phyloP scores from a whole-genome alignment of 1,140 invertebrate genomes.

The Fopius arisanus region DNA sequence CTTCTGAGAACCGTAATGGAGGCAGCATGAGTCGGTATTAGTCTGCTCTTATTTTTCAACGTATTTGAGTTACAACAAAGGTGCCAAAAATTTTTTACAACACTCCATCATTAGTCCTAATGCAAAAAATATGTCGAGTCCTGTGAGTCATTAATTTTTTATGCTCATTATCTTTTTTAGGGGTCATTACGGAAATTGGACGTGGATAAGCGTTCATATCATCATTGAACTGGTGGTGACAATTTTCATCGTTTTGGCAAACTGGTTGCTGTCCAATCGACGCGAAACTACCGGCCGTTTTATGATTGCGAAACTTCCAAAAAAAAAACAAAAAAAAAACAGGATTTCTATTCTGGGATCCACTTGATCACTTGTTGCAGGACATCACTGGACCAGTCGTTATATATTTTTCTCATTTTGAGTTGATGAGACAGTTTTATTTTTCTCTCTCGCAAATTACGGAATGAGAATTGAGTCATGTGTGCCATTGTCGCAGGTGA shows the following conservation, averaged over 20 bases:
- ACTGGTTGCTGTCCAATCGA: neutral
- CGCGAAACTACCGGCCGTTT: slow-evolving; percentile 8
- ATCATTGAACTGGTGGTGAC: neutral
- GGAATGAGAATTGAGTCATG: neutral
- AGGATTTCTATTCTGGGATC: slow-evolving; percentile 33
- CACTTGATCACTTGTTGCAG: neutral
- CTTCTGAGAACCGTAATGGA: slow-evolving; percentile 31
- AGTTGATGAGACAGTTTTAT: no score
- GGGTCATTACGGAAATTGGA: neutral
- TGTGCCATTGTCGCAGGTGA: neutral
- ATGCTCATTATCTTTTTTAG: neutral
- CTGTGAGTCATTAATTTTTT: neutral
- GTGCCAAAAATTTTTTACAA: neutral
- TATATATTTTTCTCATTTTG: neutral
- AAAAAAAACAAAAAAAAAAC: no score
- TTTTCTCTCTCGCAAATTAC: neutral
- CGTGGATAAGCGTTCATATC: neutral
- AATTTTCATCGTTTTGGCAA: neutral
- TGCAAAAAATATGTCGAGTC: neutral
- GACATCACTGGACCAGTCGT: neutral
- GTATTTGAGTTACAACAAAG: neutral
- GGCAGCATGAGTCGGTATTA: neutral
- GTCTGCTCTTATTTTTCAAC: neutral
- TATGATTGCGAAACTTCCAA: slow-evolving; percentile 30
- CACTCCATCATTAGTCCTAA: neutral